These are phyloP conservation scores for Cariama cristata DNA, from an alignment of 2,113 vertebrate genomes.

Conservation along the genomic window DNA sequence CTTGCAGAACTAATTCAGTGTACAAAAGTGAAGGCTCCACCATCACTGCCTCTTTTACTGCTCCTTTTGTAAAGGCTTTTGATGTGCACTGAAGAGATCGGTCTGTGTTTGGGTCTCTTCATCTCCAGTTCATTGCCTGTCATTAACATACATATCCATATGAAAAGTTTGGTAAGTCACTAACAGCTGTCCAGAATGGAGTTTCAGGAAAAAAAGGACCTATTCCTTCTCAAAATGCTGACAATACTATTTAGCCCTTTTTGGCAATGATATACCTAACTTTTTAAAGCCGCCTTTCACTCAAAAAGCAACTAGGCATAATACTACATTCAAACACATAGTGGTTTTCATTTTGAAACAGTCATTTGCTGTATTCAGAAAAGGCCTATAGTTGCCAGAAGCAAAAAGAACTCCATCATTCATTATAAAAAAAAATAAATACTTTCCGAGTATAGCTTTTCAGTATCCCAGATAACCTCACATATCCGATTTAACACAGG, in stretches of 20 bases:
- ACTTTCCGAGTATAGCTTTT: conserved; percentile 71
- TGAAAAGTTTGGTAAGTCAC: conserved; percentile 99
- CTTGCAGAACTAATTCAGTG: conserved; percentile 99
- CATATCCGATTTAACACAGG: conserved; percentile 58
- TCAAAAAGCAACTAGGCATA: conserved; percentile 90
- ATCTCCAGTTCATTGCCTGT: conserved; percentile 99
- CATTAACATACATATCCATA: conserved; percentile 99
- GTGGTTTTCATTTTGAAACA: conserved; percentile 87
- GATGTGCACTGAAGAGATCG: conserved; percentile 97
- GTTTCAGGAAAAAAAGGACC: conserved; percentile 83
- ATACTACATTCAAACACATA: conserved; percentile 89
- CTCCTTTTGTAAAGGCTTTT: conserved; percentile 99
- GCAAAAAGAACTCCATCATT: conserved; percentile 81
- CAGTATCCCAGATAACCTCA: conserved; percentile 67
- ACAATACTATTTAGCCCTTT: conserved; percentile 98
- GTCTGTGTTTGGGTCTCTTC: conserved; percentile 97
- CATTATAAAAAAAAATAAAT: conserved; percentile 68
- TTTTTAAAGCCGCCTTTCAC: conserved; percentile 98
- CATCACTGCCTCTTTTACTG: conserved; percentile 98
- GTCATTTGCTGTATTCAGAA: conserved; percentile 85
- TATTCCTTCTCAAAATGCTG: conserved; percentile 94
- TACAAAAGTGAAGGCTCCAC: conserved; percentile 99
- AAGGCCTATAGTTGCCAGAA: conserved; percentile 78
- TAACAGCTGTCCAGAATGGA: conserved; percentile 99
- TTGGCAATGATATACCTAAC: conserved; percentile 99